Percentiles rank a stretch among this genome's conserved stretches.
phyloP scores from a whole-genome alignment of 2,888 invertebrate genomes.

The Cephus runcator region DNA sequence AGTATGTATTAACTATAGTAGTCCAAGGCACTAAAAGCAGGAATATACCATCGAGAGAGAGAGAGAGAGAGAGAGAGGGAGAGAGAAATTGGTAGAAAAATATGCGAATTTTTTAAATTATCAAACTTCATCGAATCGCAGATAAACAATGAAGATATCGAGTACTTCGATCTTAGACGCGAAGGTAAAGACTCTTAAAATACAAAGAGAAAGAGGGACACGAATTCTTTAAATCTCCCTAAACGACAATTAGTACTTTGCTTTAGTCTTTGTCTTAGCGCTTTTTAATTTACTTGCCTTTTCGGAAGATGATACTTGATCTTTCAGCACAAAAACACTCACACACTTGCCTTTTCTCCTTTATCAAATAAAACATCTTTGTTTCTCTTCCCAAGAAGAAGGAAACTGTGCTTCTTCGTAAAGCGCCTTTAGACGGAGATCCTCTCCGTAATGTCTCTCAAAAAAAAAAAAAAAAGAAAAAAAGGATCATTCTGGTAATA shows the following conservation, averaged over 20 bases:
- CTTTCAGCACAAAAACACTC: neutral
- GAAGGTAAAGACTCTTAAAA: neutral
- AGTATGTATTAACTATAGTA: neutral
- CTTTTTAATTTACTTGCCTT: neutral
- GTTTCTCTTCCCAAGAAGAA: neutral
- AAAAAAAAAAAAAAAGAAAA: neutral
- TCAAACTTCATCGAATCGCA: neutral
- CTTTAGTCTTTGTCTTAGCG: neutral
- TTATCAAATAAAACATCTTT: neutral
- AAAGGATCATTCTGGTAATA: neutral
- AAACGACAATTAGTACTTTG: neutral
- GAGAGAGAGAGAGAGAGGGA: neutral
- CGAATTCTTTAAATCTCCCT: neutral
- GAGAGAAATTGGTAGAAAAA: neutral
- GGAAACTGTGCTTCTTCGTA: neutral
- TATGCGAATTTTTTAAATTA: neutral
- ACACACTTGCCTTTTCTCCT: neutral
- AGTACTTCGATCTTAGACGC: neutral
- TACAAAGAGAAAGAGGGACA: neutral
- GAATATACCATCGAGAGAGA: neutral
- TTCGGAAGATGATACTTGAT: neutral
- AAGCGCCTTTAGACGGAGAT: neutral
- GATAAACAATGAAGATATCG: neutral
- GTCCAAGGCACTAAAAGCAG: slow-evolving; percentile 13
- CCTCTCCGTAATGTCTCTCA: neutral